Evolutionary conservation across 2,797 vertebrate species (phyloP).

Genomic region (Atherinosoma microstoma): DNA sequence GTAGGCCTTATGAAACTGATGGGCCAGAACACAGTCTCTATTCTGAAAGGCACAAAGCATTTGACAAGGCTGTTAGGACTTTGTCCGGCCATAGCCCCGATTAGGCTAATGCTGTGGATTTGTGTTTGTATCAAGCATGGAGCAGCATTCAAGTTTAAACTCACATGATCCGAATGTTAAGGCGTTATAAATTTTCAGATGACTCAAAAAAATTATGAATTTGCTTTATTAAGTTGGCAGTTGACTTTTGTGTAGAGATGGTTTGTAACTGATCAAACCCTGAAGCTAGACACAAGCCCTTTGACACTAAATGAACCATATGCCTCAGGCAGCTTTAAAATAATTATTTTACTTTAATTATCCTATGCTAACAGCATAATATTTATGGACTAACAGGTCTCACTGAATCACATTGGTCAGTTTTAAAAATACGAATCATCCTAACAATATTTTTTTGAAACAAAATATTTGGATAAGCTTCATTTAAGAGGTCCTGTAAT

Average conservation of each 20-base stretch:
- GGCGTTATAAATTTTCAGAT: constrained; percentile 9
- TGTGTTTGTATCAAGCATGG: constrained; percentile 29
- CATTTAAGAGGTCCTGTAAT: constrained; percentile 49
- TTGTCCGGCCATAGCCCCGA: constrained; percentile 66
- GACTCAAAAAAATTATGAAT: not conserved
- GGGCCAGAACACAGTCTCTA: constrained; percentile 83
- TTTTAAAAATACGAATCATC: constrained; percentile 34
- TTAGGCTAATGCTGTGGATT: constrained; percentile 69
- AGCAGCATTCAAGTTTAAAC: constrained; percentile 21
- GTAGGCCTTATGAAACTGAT: constrained; percentile 83
- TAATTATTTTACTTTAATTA: constrained; percentile 71
- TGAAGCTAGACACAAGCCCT: constrained; percentile 62
- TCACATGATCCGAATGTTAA: constrained; percentile 1
- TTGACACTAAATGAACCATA: constrained; percentile 61
- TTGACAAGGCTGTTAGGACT: constrained; percentile 84
- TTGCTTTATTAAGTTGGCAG: constrained; percentile 1
- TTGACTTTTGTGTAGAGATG: constrained; percentile 27
- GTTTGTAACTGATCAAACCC: constrained; percentile 45
- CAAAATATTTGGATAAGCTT: constrained; percentile 52
- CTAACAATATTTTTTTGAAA: constrained; percentile 50
- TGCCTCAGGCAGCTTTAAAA: constrained; percentile 56
- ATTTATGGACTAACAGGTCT: constrained; percentile 53
- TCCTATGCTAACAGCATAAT: constrained; percentile 42
- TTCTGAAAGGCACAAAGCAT: constrained; percentile 81
- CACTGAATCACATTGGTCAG: constrained; percentile 19